Evolutionary conservation across 35 echinoderm and acorn worm species (phyloP), one percentile per base, ranked within the genome.

Genomic region (Heliocidaris erythrogramma): DNA sequence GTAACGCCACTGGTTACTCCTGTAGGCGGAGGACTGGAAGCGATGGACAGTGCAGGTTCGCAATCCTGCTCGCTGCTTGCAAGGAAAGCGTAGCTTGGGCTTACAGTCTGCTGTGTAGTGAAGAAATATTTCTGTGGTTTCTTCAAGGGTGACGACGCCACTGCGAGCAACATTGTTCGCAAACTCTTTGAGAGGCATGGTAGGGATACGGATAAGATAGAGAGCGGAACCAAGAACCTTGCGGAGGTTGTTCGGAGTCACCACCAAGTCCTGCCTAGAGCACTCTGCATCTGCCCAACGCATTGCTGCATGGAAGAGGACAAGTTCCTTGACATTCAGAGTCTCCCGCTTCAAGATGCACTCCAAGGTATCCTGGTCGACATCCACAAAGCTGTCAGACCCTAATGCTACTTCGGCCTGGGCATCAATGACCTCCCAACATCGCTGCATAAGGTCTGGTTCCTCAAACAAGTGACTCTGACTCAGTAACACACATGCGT

Each of bases 1-100:
- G 65, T 99, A 99, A 9, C 98, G 97, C 98, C 98, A 99, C 85
- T 99, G 98, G 94, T 99, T 99, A 85, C 98, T 99, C 32, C 98
- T 92, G 92, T 97, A 96, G 56, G 98, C 97, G 9, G 98, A 99
- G 2, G 98, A 99, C 94, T 99, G 98, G 85, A 99, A 99, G 16
- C 98, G 93, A 92, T 99, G 98, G 29, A 99, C 98, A 42, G 93
- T 96, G 30, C 97, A 97, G 9, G 98, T 95, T 48, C 94, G 93
- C 32, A 99, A 91, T 49, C 98, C 98, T 94, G 96, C 95, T 16
- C 98, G 94, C 13, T 96, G 94, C 30, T 86, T 90, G 31, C 93
- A 96, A 32, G 85, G 94, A 89, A 99, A 99, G 47, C 97, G 95
- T 7, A 99, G 86, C 60, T 99, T 96, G 59, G 98, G 98, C 86